These are phyloP conservation scores for Rhodophaea formosa DNA, from an alignment of 2,888 invertebrate genomes.

Conservation along the genomic window DNA sequence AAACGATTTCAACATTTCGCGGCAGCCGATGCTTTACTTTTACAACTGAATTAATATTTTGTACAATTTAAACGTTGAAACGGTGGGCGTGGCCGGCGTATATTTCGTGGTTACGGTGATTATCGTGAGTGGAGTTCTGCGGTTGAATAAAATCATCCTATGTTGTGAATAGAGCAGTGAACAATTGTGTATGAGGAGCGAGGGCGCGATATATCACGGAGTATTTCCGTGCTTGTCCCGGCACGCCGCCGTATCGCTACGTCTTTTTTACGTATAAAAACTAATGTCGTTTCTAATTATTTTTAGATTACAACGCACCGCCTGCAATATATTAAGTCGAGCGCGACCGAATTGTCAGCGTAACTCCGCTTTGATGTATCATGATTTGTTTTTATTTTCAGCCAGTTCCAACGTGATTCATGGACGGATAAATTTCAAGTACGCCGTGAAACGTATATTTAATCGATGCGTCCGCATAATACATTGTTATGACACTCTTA, in stretches of 20 bases:
- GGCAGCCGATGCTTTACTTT: slow-evolving; percentile 43
- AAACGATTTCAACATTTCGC: slow-evolving; percentile 55
- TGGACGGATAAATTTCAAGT: slow-evolving; percentile 73
- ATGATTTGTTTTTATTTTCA: slow-evolving; percentile 78
- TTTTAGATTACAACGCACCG: slow-evolving; percentile 80
- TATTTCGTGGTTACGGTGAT: slow-evolving; percentile 19
- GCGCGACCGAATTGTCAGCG: slow-evolving; percentile 78
- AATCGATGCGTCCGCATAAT: slow-evolving; percentile 66
- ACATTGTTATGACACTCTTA: slow-evolving; percentile 64
- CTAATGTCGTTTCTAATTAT: slow-evolving; percentile 80
- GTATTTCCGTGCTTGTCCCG: slow-evolving; percentile 72
- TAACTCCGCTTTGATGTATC: slow-evolving; percentile 79
- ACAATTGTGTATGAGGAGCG: slow-evolving; percentile 62
- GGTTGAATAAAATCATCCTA: slow-evolving; percentile 49
- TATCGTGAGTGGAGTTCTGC: slow-evolving; percentile 12
- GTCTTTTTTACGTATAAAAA: slow-evolving; percentile 80
- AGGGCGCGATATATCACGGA: slow-evolving; percentile 68
- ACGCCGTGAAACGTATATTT: slow-evolving; percentile 67
- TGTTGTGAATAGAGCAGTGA: slow-evolving; percentile 48
- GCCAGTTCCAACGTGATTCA: slow-evolving; percentile 73
- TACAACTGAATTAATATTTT: slow-evolving; percentile 41
- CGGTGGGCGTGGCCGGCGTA: not conserved
- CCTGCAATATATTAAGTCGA: slow-evolving; percentile 76
- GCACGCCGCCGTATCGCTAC: slow-evolving; percentile 57
- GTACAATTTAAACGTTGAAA: slow-evolving; percentile 21